Evolutionary conservation across 2,888 invertebrate genomes (phyloP).

Genomic region (Physocephala rufipes): DNA sequence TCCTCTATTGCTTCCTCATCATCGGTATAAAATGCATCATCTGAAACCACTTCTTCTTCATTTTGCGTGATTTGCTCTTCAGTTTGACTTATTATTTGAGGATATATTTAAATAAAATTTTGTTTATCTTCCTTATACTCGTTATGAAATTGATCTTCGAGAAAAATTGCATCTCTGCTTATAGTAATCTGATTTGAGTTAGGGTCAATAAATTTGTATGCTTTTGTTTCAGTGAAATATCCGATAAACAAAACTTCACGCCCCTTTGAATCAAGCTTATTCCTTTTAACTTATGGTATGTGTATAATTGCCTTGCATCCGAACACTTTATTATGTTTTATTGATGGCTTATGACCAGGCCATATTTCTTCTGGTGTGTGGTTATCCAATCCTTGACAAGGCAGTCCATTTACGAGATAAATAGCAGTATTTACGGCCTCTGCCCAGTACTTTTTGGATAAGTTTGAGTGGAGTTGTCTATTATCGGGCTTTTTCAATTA

Average conservation of each 20-base stretch:
- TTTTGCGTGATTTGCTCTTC: background rate
- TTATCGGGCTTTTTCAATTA: constrained; percentile 39
- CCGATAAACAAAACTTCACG: constrained; percentile 28
- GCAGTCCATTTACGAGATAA: constrained; percentile 35
- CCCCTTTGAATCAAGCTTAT: constrained; percentile 34
- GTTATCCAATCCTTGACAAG: constrained; percentile 25
- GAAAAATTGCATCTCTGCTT: constrained; percentile 18
- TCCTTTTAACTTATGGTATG: constrained; percentile 3
- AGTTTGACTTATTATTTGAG: constrained; percentile 12
- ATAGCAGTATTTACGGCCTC: constrained; percentile 38
- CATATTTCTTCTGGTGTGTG: background rate
- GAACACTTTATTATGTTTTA: constrained; percentile 1
- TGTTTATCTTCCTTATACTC: constrained; percentile 11
- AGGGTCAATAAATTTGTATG: constrained; percentile 36
- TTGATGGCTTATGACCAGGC: background rate
- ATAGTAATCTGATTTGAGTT: constrained; percentile 11
- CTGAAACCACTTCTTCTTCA: background rate
- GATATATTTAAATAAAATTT: background rate
- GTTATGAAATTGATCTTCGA: no score
- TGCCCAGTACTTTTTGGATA: constrained; percentile 34
- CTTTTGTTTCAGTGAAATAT: constrained; percentile 34
- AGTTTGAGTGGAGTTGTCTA: constrained; percentile 31
- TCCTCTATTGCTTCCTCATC: constrained; percentile 21
- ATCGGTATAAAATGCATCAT: constrained; percentile 1
- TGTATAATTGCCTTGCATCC: constrained; percentile 21